Conservation (phyloP, 2,888 invertebrate species). For the Stenurella melanura region DNA sequence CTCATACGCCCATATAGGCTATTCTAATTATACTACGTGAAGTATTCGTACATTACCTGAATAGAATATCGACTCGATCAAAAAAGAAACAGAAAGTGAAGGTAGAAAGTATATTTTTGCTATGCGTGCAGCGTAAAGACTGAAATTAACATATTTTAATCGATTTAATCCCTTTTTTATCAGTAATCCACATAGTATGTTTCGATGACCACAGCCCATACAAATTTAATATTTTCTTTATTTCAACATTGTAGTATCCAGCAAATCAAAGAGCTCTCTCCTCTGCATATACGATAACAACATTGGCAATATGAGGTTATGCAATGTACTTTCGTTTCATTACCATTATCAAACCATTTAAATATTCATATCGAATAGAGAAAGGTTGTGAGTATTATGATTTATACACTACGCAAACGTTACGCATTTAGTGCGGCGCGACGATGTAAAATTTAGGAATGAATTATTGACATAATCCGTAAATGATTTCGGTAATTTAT, state of each 20-base stretch:
- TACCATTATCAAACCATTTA: conserved; percentile 15
- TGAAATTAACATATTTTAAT: background rate
- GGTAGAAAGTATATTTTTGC: conserved; percentile 3
- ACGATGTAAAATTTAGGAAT: too few species aligned
- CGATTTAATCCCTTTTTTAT: background rate
- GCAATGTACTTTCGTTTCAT: conserved; percentile 32
- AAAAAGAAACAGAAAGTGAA: background rate
- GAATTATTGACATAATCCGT: too few species aligned
- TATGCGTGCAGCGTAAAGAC: background rate
- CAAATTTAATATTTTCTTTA: conserved; percentile 8
- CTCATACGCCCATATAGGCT: too few species aligned
- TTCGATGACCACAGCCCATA: background rate
- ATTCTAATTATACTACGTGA: too few species aligned
- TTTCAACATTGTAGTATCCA: background rate
- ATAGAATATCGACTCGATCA: background rate
- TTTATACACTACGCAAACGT: background rate
- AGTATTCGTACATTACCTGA: background rate
- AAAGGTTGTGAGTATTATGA: background rate
- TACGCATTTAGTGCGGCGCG: too few species aligned
- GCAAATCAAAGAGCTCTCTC: conserved; percentile 14
- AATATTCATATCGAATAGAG: conserved; percentile 11
- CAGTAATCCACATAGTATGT: background rate
- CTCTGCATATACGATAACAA: background rate
- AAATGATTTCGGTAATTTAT: too few species aligned
- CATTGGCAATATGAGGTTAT: conserved; percentile 14